Base-by-base conservation (phyloP, 2,888 invertebrate species). In the Dyspetes luteomarginatus region DNA sequence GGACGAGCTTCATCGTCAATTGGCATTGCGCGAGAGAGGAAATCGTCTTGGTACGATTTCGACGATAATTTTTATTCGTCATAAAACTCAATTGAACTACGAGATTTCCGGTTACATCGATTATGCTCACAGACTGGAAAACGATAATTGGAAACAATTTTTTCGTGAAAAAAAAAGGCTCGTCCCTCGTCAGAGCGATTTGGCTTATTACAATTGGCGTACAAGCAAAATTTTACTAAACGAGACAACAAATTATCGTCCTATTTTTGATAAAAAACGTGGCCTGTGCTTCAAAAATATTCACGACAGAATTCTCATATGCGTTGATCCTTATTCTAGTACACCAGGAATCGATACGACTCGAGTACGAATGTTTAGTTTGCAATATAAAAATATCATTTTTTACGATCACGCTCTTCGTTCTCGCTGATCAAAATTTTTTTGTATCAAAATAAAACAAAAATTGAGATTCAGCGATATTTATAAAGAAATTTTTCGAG, bases 21-120 rank as follows among this genome's bases (percentile, higher is more conserved):
- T 97, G 78, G 95, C 96, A 3, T 89, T 94, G 0, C 94, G 97
- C 24, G 97, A 97, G 91, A 93, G 94, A 62, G 93, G 94, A 0
- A 97, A 97, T 89, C 93, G 96, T 86, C 93, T 95, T 81, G 96
- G 96, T 28, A 94, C 95, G 81, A 90, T 97, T 84, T 95, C 96
- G 90, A 95, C 96, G 0, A 97, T 98, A 62, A 95, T 98, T 78
- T 97, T 97, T 89, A 90, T 97, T 3, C 93, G 96, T 5, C 94
- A 94, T 88, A 93, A 93, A 78, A 95, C 95, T 7, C 94, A 93
- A 79, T 93, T 94, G 3, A 96, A 96, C 1, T 95, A 95, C 83
- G 97, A 97, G 89, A 94, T 97, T 77, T 97, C 97, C 0, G 97
- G 96, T 0, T 98, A 97, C 89, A 95, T 98, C 28, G 98, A 98